Base-by-base conservation (phyloP, 2,113 vertebrate genomes). In the Centropus bengalensis region DNA sequence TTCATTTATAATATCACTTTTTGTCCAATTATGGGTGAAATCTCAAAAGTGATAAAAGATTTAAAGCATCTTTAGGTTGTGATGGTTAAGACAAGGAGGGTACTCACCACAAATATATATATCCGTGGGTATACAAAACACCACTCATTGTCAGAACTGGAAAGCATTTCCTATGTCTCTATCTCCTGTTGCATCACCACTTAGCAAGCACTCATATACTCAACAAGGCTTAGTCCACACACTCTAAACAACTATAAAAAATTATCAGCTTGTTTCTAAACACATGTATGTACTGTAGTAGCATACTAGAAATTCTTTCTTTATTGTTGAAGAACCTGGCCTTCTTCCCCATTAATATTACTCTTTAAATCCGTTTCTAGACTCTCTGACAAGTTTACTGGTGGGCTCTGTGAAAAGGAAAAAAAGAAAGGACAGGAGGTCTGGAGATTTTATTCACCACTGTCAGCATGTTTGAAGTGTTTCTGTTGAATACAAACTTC, bases 381-480 rank as follows among this genome's bases (percentile, higher is more conserved):
- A 80, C 91, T 94, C 84, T 56, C 36, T 86, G 93, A 94, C 82
- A 82, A 66, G 74, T 87, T 76, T 91, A 73, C 59, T 62, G 21
- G 21, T 88, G 73, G 79, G 32, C 38, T 86, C 74, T 58, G 60
- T 22, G 60, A 45, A 88, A 93, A 82, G 23, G 17, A 64, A 82
- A 56, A 80, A 80, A 91, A 85, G 40, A 80, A 11, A 33, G 70
- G 79, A 91, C 4, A 47, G 71, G 74, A 91, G 71, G 82, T 96
- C 87, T 94, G 73, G 92, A 92, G 82, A 81, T 89, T 90, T 96
- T 94, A 86, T 89, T 89, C 81, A 86, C 36, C 90, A 79, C 73
- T 96, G 84, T 96, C 92, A 94, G 84, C 67, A 78, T 27, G 55
- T 75, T 63, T 88, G 85, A 96, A 94, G 93, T 52, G 75, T 49